phyloP scores from a whole-genome alignment of 1,140 invertebrate genomes.

The Coboldia fuscipes region DNA sequence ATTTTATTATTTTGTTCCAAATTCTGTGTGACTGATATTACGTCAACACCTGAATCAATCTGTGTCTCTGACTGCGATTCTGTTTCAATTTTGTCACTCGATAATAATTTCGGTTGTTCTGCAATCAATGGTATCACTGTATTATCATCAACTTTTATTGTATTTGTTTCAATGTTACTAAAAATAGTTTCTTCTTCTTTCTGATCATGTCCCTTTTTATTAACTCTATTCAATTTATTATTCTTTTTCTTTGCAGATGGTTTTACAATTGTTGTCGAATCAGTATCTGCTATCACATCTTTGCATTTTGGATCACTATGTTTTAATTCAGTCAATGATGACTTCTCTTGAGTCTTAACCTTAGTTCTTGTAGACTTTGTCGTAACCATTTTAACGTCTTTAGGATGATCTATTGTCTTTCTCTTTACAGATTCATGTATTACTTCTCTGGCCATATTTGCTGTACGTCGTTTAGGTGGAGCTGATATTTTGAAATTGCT shows the following conservation, averaged over 20 bases:
- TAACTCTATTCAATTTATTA: background rate
- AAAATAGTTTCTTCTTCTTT: background rate
- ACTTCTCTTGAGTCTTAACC: too few relatives aligned
- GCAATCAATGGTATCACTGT: background rate
- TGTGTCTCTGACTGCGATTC: too few relatives aligned
- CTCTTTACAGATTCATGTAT: too few relatives aligned
- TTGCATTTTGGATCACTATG: too few relatives aligned
- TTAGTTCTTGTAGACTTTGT: too few relatives aligned
- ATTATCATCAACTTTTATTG: background rate
- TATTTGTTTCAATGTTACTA: background rate
- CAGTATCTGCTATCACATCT: background rate
- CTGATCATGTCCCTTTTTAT: background rate
- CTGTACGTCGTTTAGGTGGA: background rate
- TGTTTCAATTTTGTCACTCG: background rate
- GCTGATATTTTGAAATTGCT: background rate
- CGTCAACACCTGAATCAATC: too few relatives aligned
- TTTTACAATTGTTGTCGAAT: background rate
- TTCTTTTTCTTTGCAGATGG: background rate
- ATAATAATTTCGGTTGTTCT: background rate
- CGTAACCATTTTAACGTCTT: too few relatives aligned
- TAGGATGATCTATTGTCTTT: too few relatives aligned
- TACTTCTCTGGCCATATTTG: too few relatives aligned
- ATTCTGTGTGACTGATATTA: too few relatives aligned
- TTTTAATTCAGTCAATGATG: too few relatives aligned
- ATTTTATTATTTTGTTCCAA: too few relatives aligned